phyloP scores from a whole-genome alignment of 2,888 invertebrate species.

The Junonia oenone region DNA sequence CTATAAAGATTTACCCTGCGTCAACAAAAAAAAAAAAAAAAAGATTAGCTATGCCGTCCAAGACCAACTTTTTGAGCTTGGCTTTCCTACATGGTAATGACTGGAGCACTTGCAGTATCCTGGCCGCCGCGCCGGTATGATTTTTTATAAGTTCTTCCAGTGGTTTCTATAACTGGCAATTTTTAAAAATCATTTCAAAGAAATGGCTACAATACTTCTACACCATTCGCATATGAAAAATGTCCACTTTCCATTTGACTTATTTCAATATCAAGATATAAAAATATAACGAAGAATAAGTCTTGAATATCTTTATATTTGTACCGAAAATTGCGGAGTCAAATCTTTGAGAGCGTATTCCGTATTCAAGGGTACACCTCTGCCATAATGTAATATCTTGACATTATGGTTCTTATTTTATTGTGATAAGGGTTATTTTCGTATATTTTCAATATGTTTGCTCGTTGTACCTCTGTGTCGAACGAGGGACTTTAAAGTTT shows the following conservation, averaged over 20 bases:
- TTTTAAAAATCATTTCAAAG: too few species aligned
- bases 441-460: not conserved
- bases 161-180: too few species aligned
- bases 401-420: not conserved
- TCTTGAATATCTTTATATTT: not conserved
- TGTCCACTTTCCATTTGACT: not conserved
- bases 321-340: not conserved
- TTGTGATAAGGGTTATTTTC: not conserved
- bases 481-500: conserved; percentile 10
- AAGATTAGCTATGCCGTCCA: too few species aligned
- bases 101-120: too few species aligned
- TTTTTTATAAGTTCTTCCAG: too few species aligned
- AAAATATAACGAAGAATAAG: not conserved
- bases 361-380: not conserved
- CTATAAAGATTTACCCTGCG: too few species aligned
- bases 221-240: not conserved
- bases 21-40: too few species aligned
- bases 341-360: not conserved
- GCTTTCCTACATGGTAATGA: too few species aligned
- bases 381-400: not conserved
- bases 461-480: not conserved
- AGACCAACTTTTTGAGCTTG: too few species aligned
- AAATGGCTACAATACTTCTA: too few species aligned
- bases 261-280: not conserved
- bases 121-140: too few species aligned